Evolutionary conservation across 2,797 vertebrate genomes (phyloP).

Genomic region (Myotis daubentonii): DNA sequence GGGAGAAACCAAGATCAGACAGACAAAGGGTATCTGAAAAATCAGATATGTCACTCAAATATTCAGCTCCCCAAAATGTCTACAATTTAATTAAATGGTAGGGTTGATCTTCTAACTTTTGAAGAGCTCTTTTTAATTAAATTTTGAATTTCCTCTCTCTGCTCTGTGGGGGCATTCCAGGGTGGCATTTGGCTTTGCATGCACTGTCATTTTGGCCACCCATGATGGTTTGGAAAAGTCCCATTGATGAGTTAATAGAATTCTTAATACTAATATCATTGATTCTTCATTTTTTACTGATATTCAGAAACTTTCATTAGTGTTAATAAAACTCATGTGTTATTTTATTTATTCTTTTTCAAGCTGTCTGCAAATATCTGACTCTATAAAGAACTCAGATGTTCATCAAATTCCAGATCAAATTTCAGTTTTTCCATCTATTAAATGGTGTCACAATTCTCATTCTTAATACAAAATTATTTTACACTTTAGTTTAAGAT

Average conservation of each 20-base stretch:
- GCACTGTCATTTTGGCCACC: conserved; percentile 55
- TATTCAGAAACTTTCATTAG: conserved; percentile 44
- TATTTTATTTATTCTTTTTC: conserved; percentile 45
- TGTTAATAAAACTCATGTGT: conserved; percentile 12
- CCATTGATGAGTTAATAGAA: conserved; percentile 56
- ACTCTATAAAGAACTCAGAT: neutral
- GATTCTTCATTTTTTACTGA: conserved; percentile 28
- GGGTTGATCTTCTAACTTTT: conserved; percentile 35
- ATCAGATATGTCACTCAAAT: conserved; percentile 34
- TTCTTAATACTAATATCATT: conserved; percentile 35
- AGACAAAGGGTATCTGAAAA: conserved; percentile 1
- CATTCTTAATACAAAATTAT: neutral
- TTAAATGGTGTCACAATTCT: neutral
- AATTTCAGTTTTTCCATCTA: conserved; percentile 5
- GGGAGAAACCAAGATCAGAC: conserved; percentile 9
- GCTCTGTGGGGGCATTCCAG: conserved; percentile 24
- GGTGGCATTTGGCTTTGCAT: conserved; percentile 37
- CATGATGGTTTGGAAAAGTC: conserved; percentile 31
- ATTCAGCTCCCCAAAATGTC: conserved; percentile 35
- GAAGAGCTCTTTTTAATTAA: conserved; percentile 66
- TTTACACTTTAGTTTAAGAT: neutral
- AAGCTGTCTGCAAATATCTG: conserved; percentile 21
- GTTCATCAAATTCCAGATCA: neutral
- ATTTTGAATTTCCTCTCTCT: conserved; percentile 53
- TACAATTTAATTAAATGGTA: conserved; percentile 67